Percentiles rank a stretch among this genome's conserved stretches.
Evolutionary conservation across 2,888 invertebrate species (phyloP).

Genomic region (Sympetrum striolatum): DNA sequence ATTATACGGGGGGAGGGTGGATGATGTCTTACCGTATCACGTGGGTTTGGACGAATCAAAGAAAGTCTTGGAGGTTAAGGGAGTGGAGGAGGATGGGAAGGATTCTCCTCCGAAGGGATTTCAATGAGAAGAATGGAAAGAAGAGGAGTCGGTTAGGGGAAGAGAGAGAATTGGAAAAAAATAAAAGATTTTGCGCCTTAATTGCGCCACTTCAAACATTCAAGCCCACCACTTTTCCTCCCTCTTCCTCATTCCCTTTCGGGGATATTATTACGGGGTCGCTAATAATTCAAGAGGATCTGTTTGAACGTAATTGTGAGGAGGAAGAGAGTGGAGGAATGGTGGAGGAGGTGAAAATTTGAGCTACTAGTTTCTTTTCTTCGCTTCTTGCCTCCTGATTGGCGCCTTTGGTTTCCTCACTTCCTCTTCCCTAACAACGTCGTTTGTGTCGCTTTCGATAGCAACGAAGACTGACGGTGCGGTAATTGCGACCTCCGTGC

Average conservation of each 20-base stretch:
- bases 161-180: neutral
- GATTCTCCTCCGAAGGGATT: neutral
- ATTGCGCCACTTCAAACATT: slow-evolving; percentile 42
- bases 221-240: neutral
- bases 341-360: too few species aligned
- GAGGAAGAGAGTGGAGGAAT: neutral
- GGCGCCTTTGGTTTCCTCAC: neutral
- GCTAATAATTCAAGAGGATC: slow-evolving; percentile 28
- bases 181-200: slow-evolving; percentile 7
- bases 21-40: neutral
- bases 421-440: neutral
- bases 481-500: neutral
- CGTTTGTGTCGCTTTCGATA: neutral
- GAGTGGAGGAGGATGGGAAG: neutral
- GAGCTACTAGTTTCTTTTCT: neutral
- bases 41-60: neutral
- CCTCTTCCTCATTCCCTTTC: neutral
- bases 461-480: neutral
- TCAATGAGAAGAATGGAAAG: neutral
- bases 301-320: slow-evolving; percentile 35
- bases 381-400: neutral
- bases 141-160: neutral
- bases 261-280: slow-evolving; percentile 21
- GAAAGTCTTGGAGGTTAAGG: neutral
- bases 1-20: neutral